Evolutionary conservation across 2,113 vertebrate genomes (phyloP).

Genomic region (Telmatochromis brachygnathus): DNA sequence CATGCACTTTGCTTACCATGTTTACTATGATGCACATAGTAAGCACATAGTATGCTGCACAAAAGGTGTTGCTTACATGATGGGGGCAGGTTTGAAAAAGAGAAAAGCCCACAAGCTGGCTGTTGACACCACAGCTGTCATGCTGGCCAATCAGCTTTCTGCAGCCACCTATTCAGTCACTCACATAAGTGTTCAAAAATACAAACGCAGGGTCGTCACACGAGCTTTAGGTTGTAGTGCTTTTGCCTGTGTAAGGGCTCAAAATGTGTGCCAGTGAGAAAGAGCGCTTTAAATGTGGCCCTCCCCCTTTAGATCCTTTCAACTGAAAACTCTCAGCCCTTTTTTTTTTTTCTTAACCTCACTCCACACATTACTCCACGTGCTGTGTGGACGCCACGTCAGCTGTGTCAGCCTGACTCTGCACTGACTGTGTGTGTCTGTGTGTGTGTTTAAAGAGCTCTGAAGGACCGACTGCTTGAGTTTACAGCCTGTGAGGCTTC

Average conservation of each 20-base stretch:
- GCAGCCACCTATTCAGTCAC: background rate
- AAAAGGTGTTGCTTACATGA: background rate
- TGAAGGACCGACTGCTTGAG: background rate
- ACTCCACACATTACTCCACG: background rate
- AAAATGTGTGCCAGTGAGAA: background rate
- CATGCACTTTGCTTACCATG: background rate
- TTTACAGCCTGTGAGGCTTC: background rate
- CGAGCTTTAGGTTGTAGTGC: background rate
- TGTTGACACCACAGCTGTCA: background rate
- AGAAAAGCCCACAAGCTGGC: background rate
- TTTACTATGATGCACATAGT: background rate
- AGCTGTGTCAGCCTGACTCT: conserved; percentile 17
- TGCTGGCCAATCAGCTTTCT: background rate
- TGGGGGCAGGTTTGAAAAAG: background rate
- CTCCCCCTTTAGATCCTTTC: conserved; percentile 22
- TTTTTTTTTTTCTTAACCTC: background rate
- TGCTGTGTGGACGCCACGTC: conserved; percentile 46
- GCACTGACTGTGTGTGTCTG: background rate
- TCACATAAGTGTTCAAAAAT: background rate
- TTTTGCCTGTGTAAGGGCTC: background rate
- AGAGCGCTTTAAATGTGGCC: background rate
- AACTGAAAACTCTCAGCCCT: background rate
- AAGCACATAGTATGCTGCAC: background rate
- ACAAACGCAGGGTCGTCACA: background rate
- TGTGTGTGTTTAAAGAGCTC: background rate